phyloP scores from a whole-genome alignment of 2,888 invertebrate species.

The Monopis laevigella region DNA sequence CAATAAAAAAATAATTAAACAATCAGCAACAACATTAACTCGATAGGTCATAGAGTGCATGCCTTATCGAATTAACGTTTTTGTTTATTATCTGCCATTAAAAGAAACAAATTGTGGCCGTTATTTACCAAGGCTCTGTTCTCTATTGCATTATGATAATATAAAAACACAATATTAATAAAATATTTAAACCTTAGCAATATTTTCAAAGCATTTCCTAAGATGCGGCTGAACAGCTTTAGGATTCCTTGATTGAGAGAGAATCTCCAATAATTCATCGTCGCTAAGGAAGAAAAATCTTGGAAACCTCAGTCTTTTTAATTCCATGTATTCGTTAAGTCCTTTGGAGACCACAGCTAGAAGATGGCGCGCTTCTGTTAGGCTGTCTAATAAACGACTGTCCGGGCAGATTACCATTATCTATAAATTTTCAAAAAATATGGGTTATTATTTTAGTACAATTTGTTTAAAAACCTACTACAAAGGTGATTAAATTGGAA shows the following conservation, averaged over 20 bases:
- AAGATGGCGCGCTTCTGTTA: slow-evolving; percentile 74
- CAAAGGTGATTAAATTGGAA: too few relatives aligned
- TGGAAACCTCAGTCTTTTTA: slow-evolving; percentile 79
- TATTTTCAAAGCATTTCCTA: slow-evolving; percentile 85
- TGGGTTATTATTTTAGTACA: too few relatives aligned
- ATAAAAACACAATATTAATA: too few relatives aligned
- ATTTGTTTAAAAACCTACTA: too few relatives aligned
- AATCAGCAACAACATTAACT: too few relatives aligned
- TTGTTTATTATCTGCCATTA: too few relatives aligned
- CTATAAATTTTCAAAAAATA: slow-evolving; percentile 48
- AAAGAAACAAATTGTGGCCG: too few relatives aligned
- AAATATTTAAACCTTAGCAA: slow-evolving; percentile 75
- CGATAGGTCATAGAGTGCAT: too few relatives aligned
- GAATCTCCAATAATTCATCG: slow-evolving; percentile 82
- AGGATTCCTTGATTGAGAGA: slow-evolving; percentile 82
- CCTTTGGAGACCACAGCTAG: slow-evolving; percentile 80
- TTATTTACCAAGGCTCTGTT: too few relatives aligned
- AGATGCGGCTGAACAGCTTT: slow-evolving; percentile 82
- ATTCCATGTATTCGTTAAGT: slow-evolving; percentile 80
- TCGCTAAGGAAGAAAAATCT: slow-evolving; percentile 85
- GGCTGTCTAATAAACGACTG: slow-evolving; percentile 71
- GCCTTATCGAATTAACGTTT: too few relatives aligned
- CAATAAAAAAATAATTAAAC: too few relatives aligned
- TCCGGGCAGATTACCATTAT: slow-evolving; percentile 73
- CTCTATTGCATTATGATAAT: too few relatives aligned